Conservation (phyloP, 64 coral and sea anemone genomes). For the Pocillopora verrucosa region DNA sequence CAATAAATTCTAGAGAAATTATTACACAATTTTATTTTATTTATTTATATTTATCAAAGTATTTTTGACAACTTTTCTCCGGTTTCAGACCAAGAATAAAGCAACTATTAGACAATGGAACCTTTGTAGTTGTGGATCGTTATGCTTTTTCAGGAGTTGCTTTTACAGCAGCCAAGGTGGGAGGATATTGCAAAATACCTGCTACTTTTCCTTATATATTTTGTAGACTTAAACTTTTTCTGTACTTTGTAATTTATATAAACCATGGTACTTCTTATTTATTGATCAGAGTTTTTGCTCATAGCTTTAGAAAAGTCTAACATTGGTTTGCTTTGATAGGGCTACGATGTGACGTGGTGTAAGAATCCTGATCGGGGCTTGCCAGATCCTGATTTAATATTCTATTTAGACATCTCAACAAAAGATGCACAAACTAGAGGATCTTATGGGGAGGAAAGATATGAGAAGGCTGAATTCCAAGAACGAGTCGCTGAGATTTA, state of each 20-base stretch:
- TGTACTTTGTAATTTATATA: no score
- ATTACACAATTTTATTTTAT: no score
- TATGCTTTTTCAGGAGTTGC: conserved; percentile 99
- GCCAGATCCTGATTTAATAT: conserved; percentile 75
- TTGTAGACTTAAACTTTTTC: background rate
- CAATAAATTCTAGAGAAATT: no score
- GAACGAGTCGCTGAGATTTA: conserved; percentile 66
- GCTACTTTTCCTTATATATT: background rate
- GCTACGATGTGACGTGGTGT: conserved; percentile 85
- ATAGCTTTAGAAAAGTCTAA: background rate
- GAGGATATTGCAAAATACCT: background rate
- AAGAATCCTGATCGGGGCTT: conserved; percentile 90
- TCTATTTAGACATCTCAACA: conserved; percentile 80
- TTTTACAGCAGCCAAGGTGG: conserved; percentile 91
- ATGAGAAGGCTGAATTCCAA: conserved; percentile 87
- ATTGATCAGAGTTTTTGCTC: background rate
- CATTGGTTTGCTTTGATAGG: conserved; percentile 12
- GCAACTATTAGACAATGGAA: conserved; percentile 74
- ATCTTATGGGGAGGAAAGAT: conserved; percentile 85
- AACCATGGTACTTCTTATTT: background rate
- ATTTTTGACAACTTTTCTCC: background rate
- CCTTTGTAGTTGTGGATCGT: conserved; percentile 74
- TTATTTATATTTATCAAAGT: background rate
- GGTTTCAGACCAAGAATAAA: conserved; percentile 79
- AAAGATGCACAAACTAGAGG: conserved; percentile 66